phyloP scores from a whole-genome alignment of 2,113 vertebrate genomes.

The Nettapus auritus region DNA sequence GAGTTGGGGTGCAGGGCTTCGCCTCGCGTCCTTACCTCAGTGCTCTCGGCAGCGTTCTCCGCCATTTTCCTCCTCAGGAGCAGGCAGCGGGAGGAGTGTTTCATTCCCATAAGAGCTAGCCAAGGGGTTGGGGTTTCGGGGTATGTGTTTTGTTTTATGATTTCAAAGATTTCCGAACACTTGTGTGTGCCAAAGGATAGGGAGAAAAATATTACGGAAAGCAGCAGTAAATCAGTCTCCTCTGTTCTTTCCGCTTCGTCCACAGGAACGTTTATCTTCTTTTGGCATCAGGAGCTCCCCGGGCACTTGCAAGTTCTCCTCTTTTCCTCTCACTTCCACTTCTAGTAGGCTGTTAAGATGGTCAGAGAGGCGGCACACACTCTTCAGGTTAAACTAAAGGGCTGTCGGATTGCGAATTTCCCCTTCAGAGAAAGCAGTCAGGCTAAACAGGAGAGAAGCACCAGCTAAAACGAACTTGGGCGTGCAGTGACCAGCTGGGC shows the following conservation, averaged over 20 bases:
- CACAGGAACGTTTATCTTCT: conserved; percentile 63
- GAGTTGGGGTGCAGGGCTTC: conserved; percentile 14
- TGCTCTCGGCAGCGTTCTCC: conserved; percentile 87
- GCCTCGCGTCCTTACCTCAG: conserved; percentile 86
- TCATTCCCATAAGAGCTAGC: conserved; percentile 95
- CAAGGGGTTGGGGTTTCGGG: conserved; percentile 75
- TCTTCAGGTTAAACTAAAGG: conserved; percentile 36
- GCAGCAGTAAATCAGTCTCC: neutral
- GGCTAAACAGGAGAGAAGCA: conserved; percentile 48
- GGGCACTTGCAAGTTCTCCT: conserved; percentile 63
- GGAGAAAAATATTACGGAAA: neutral
- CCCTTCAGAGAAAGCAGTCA: conserved; percentile 24
- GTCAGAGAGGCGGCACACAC: conserved; percentile 37
- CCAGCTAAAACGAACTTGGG: conserved; percentile 75
- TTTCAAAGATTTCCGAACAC: conserved; percentile 30
- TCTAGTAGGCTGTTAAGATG: conserved; percentile 46
- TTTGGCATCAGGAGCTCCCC: conserved; percentile 58
- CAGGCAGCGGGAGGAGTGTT: conserved; percentile 98
- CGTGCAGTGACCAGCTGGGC: conserved; percentile 55
- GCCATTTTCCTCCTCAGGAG: conserved; percentile 98
- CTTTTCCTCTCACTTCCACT: conserved; percentile 60
- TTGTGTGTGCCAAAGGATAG: neutral
- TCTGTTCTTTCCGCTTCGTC: conserved; percentile 56
- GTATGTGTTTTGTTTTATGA: conserved; percentile 14
- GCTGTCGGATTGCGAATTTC: conserved; percentile 30